Evolutionary conservation across 2,797 vertebrate genomes (phyloP).

Genomic region (Phalanger gymnotis): DNA sequence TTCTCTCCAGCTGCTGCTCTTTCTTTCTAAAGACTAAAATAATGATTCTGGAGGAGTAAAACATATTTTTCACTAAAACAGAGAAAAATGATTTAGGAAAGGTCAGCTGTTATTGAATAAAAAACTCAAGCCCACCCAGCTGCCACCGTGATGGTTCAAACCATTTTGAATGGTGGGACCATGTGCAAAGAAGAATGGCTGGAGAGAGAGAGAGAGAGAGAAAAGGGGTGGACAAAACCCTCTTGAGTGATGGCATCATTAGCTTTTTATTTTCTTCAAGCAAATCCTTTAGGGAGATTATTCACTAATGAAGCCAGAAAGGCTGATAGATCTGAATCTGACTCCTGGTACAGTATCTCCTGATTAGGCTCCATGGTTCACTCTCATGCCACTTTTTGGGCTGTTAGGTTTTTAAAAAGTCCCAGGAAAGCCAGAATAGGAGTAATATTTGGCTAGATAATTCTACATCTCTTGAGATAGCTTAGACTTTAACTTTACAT

Average conservation of each 20-base stretch:
- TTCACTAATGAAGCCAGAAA: constrained; percentile 53
- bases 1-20: background rate
- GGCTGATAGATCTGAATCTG: constrained; percentile 56
- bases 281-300: constrained; percentile 53
- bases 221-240: constrained; percentile 11
- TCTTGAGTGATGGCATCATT: constrained; percentile 40
- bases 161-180: background rate
- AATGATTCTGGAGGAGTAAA: constrained; percentile 64
- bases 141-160: constrained; percentile 38
- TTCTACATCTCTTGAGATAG: constrained; percentile 15
- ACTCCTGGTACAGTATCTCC: constrained; percentile 50
- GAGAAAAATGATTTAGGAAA: constrained; percentile 53
- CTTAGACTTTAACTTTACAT: background rate
- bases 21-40: constrained; percentile 32
- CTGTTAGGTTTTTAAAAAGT: constrained; percentile 40
- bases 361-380: constrained; percentile 53
- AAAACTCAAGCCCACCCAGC: background rate
- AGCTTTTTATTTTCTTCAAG: constrained; percentile 51
- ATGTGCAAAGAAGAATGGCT: constrained; percentile 20
- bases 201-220: constrained; percentile 30
- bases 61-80: constrained; percentile 54
- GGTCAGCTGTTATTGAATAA: constrained; percentile 26
- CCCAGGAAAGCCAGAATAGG: constrained; percentile 11
- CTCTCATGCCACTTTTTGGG: background rate
- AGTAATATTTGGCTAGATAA: constrained; percentile 44